Evolutionary conservation across 2,797 vertebrate genomes (phyloP).

Genomic region (Crypturellus tataupa): DNA sequence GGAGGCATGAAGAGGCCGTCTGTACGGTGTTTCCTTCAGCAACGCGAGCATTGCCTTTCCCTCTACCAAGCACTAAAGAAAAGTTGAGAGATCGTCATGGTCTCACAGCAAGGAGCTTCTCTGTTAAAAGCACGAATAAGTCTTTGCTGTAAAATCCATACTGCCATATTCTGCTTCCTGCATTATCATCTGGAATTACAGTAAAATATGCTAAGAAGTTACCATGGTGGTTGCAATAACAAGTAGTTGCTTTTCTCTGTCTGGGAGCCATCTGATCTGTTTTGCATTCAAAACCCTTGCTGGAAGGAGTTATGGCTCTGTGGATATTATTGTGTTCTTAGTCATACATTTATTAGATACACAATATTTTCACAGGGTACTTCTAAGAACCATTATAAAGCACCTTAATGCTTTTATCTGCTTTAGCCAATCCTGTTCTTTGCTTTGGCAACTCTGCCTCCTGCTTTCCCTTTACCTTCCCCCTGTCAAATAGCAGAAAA

Average conservation of each 20-base stretch:
- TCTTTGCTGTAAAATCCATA: neutral
- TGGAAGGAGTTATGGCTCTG: conserved; percentile 49
- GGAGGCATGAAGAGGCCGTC: neutral
- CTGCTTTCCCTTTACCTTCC: neutral
- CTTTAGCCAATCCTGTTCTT: neutral
- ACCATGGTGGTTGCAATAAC: neutral
- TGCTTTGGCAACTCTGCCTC: neutral
- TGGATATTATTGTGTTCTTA: conserved; percentile 39
- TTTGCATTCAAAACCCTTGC: conserved; percentile 42
- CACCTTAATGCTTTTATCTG: neutral
- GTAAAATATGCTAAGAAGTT: conserved; percentile 11
- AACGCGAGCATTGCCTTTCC: neutral
- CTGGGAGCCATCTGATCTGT: conserved; percentile 18
- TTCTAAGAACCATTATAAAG: conserved; percentile 41
- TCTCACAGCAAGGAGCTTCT: neutral
- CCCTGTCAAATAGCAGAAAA: neutral
- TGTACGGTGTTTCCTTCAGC: neutral
- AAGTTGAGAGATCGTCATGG: neutral
- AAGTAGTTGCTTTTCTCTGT: conserved; percentile 4
- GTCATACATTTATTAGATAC: conserved; percentile 49
- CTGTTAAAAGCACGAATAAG: neutral
- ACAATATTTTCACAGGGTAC: conserved; percentile 41
- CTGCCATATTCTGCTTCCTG: neutral
- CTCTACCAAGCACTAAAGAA: neutral
- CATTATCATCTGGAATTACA: neutral